These are phyloP conservation scores for Characodon lateralis DNA, from an alignment of 2,797 vertebrate species.

Conservation along the genomic window DNA sequence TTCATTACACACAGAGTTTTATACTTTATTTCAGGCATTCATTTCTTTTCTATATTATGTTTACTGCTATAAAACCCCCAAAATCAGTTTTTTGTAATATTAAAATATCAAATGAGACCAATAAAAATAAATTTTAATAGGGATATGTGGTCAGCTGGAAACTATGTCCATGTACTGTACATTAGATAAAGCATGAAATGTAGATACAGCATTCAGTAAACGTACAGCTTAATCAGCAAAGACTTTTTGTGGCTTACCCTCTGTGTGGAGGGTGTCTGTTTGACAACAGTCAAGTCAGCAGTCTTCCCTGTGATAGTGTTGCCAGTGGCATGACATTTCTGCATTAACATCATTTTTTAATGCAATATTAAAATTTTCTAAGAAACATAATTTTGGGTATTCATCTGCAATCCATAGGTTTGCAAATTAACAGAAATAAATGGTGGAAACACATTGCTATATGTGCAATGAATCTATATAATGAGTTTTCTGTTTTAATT, in stretches of 20 bases:
- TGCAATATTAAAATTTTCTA: not conserved
- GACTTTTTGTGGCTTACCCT: not conserved
- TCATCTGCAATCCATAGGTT: not conserved
- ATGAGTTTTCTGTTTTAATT: too few species aligned
- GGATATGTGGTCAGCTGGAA: too few species aligned
- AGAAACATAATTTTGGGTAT: not conserved
- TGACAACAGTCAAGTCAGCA: not conserved
- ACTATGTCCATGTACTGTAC: too few species aligned
- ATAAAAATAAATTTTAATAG: too few species aligned
- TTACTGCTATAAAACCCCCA: too few species aligned
- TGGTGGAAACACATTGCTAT: not conserved
- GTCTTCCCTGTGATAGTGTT: not conserved
- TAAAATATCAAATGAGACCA: too few species aligned
- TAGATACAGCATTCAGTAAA: not conserved
- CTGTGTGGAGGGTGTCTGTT: not conserved
- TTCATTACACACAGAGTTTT: too few species aligned
- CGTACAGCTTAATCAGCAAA: not conserved
- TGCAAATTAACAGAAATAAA: not conserved
- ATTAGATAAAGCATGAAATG: too few species aligned
- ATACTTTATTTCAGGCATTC: too few species aligned
- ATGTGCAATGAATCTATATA: not conserved
- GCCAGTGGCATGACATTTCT: not conserved
- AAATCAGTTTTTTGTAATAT: too few species aligned
- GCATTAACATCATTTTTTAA: not conserved
- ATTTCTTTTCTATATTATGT: too few species aligned